Base-by-base conservation (phyloP, 2,888 invertebrate genomes). In the Falcaria lacertinaria region DNA sequence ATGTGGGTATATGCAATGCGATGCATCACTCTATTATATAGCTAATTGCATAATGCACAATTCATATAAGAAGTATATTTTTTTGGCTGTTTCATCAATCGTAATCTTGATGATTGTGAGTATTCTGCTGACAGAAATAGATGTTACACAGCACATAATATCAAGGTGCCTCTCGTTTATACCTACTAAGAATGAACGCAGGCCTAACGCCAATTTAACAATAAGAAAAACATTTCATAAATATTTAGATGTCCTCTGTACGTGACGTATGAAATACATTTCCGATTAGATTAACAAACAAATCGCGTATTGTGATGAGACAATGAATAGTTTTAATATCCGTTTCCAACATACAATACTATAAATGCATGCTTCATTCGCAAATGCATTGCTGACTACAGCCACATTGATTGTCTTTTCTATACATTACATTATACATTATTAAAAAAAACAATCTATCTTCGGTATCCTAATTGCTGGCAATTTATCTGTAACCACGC, bases 271-370 rank as follows among this genome's bases (percentile, higher is more conserved):
- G 7, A 28, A 28, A 28, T 11, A 11, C 28, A 28, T 28, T 28
- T 28, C 28, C 28, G 28, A 11, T 28, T 47, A 40, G 13, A 34
- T 49, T 53, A 57, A 17, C 15, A 36, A 44, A 44, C 25, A 22
- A 17, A 52, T 38, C 42, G 28, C 11, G 28, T 39, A 43, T 37
- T 42, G 17, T 47, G 42, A 32, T 35, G 22, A 45, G 36, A 47
- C 37, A 45, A 43, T 43, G 44, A 48, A 45, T 41, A 42, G 46
- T 50, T 49, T 42, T 32, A 52, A 48, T 52, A 33, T 45, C 48
- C 33, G 35, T 45, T 13, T 38, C 45, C 39, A 17, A 43, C 50
- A 52, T 25, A 54, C 42, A 49, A 28, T 28, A 28, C 49, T 50
- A 45, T 53, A 61, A 58, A 44, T 55, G 28, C 28, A 28, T 28